Evolutionary conservation across 2,888 invertebrate genomes (phyloP), one percentile per base, ranked within the genome.

Genomic region (Apoderus coryli): DNA sequence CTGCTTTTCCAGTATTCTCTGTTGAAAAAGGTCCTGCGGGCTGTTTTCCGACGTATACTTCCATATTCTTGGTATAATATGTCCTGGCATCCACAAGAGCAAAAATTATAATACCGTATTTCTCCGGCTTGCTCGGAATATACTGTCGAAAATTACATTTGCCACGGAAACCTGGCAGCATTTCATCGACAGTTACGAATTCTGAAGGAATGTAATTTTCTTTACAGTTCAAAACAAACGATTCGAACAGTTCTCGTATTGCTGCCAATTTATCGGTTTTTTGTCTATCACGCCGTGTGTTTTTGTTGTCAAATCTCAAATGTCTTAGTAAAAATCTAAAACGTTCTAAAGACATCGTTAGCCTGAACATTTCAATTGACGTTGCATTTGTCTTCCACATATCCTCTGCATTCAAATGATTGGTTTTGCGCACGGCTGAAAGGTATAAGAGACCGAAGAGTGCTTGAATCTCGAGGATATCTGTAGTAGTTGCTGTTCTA

Each of bases 161-260:
- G 22, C 30, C 30, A 4, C 30, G 14, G 22, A 23, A 23, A 4
- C 23, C 30, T 13, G 13, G 30, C 7, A 29, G 24, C 30, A 29
- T 29, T 22, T 23, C 23, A 12, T 29, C 30, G n/a, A 29, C 30
- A 11, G 14, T 29, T n/a, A n/a, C n/a, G n/a, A n/a, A n/a, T n/a
- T n/a, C n/a, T n/a, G n/a, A n/a, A n/a, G n/a, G n/a, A n/a, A 29
- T 33, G n/a, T 25, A 19, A 32, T 29, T 29, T 13, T 22, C 10
- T 29, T 29, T 29, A 22, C 22, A 29, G 14, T n/a, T 29, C n/a
- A 10, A 14, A 9, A 29, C 10, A 16, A 5, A 29, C 29, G 13
- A 29, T 30, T 11, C 30, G 26, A 37, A 37, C 30, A 40, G 35
- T 30, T 35, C 27, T 35, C 35, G 30, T 29, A n/a, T n/a, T n/a